Base-by-base conservation (phyloP, 2,888 invertebrate genomes). In the Dryobotodes eremita region DNA sequence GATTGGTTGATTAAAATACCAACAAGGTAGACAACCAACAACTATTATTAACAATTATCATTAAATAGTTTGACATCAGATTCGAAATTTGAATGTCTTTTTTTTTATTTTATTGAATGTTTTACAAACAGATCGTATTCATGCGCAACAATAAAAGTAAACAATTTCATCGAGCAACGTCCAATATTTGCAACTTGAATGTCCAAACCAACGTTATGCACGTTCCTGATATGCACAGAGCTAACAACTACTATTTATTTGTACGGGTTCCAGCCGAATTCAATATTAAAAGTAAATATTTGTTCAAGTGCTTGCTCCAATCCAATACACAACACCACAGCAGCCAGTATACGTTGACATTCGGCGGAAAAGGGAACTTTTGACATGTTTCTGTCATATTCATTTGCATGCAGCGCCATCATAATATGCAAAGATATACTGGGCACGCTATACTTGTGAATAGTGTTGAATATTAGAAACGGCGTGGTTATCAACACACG, bases 201-300 rank as follows among this genome's bases (percentile, higher is more conserved):
- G 53, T 71, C 36, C 64, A 71, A 75, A 71, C 66, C 62, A 74
- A 74, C 68, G 61, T 66, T 64, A 65, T 84, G 84, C 84, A 74
- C 77, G 61, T 86, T 66, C 65, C 62, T 65, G 84, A 86, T 85
- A 84, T 77, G 84, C 80, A 77, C 46, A 71, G 6, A 59, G 42
- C 74, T 72, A 71, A 80, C 84, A 84, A 65, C n/a, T 53, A 70
- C 66, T 86, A 80, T 86, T 86, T 85, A 77, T 85, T 79, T 79
- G 57, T 61, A 68, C 64, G 15, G 55, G 17, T 68, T 48, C 79
- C 76, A 36, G 57, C 57, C 65, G 71, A 84, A 75, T 82, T 75
- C 76, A 69, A 80, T 87, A 87, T 85, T 82, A 82, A 79, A 85
- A 65, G 66, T 71, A 82, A 87, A 88, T 81, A 86, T 89, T 88